Evolutionary conservation across 2,888 invertebrate genomes (phyloP).

Genomic region (Dascillus cervinus): DNA sequence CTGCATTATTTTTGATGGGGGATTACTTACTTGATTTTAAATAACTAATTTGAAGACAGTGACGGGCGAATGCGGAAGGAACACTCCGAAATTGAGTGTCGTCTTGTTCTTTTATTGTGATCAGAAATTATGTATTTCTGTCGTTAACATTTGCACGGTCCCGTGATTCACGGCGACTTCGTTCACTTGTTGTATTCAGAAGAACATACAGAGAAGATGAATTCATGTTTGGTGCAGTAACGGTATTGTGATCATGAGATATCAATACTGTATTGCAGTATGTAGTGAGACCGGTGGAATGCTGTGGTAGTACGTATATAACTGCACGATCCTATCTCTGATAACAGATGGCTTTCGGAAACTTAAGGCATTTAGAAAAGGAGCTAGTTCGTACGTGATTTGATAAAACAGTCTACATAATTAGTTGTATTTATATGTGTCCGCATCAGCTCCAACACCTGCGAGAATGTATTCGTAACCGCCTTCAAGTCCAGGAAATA

Average conservation of each 20-base stretch:
- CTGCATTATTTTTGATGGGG: background rate
- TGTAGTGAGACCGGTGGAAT: constrained; percentile 24
- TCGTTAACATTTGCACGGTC: constrained; percentile 23
- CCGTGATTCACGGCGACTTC: constrained; percentile 24
- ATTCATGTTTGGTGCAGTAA: constrained; percentile 28
- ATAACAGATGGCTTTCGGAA: constrained; percentile 33
- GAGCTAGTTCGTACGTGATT: constrained; percentile 17
- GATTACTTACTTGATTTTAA: background rate
- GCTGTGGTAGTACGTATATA: constrained; percentile 26
- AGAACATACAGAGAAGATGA: constrained; percentile 24
- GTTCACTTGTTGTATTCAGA: constrained; percentile 20
- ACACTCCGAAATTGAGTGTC: no score
- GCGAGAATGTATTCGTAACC: no score
- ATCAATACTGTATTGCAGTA: constrained; percentile 25
- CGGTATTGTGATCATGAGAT: constrained; percentile 31
- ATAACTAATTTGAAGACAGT: constrained; percentile 8
- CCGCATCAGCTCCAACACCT: no score
- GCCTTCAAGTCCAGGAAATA: no score
- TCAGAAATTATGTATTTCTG: constrained; percentile 23
- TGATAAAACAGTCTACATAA: constrained; percentile 13
- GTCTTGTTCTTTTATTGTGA: no score
- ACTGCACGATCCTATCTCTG: constrained; percentile 30
- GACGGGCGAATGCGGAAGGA: constrained; percentile 21
- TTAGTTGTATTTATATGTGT: constrained; percentile 11
- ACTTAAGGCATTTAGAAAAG: constrained; percentile 23